Conservation (phyloP, 2,797 vertebrate species). For the Sternotherus odoratus region DNA sequence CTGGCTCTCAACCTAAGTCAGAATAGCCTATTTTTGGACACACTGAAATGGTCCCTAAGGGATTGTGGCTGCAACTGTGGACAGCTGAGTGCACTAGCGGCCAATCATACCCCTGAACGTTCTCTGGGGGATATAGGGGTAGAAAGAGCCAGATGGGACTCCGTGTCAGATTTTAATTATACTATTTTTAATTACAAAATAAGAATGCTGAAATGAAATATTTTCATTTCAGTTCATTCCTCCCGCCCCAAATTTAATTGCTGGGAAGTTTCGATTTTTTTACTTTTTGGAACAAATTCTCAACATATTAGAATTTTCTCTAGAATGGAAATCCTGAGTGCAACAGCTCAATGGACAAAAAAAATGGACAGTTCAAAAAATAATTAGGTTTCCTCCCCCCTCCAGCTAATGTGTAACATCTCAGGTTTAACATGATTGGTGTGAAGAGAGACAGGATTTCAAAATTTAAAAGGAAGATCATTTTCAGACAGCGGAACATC, state of each 20-base stretch:
- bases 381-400: not conserved
- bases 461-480: not conserved
- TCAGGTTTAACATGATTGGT: not conserved
- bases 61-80: not conserved
- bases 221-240: not conserved
- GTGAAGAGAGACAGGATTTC: not conserved
- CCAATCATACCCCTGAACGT: not conserved
- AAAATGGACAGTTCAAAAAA: not conserved
- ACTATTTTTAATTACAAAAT: not conserved
- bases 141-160: accelerated
- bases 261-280: not conserved
- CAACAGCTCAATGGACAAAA: not conserved
- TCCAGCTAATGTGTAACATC: not conserved
- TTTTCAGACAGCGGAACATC: not conserved
- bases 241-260: not conserved
- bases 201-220: not conserved
- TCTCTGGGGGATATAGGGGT: accelerated
- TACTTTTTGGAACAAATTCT: not conserved
- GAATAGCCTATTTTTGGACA: not conserved
- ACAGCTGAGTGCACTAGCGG: not conserved
- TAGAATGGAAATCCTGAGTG: not conserved
- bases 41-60: too few species aligned
- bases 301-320: not conserved
- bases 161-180: not conserved
- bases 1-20: not conserved